Evolutionary conservation across 2,113 vertebrate genomes (phyloP).

Genomic region (Lampris incognitus): DNA sequence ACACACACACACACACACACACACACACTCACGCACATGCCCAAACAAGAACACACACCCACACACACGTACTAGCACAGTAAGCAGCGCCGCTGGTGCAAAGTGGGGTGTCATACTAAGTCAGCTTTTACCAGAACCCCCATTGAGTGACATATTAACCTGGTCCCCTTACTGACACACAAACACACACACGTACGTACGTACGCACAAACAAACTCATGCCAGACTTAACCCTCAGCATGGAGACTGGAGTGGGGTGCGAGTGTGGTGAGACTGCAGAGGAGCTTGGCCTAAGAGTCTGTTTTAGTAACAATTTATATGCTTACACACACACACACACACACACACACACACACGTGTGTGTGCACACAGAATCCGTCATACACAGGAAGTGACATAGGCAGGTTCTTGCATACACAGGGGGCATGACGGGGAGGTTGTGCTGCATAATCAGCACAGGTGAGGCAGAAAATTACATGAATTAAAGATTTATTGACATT

Average conservation of each 20-base stretch:
- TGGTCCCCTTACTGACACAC: slow-evolving; percentile 17
- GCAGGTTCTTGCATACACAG: not conserved
- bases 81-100: slow-evolving; percentile 35
- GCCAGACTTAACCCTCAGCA: slow-evolving; percentile 39
- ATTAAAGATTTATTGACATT: slow-evolving; percentile 69
- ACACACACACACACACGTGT: not conserved
- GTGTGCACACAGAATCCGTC: not conserved
- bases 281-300: slow-evolving; percentile 24
- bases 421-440: slow-evolving; percentile 17
- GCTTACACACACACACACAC: not conserved
- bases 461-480: slow-evolving; percentile 43
- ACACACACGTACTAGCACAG: slow-evolving; percentile 37
- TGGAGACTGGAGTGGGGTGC: slow-evolving; percentile 34
- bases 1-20: slow-evolving; percentile 7
- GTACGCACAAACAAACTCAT: slow-evolving; percentile 9
- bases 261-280: slow-evolving; percentile 36
- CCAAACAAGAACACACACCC: slow-evolving; percentile 6
- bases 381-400: not conserved
- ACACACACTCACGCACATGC: slow-evolving; percentile 1
- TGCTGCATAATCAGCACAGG: slow-evolving; percentile 59
- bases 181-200: slow-evolving; percentile 22
- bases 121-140: slow-evolving; percentile 54
- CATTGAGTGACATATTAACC: slow-evolving; percentile 66
- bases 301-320: not conserved
- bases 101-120: slow-evolving; percentile 59